These are phyloP conservation scores for Heteropelma amictum DNA, from an alignment of 2,888 invertebrate genomes.

Conservation along the genomic window DNA sequence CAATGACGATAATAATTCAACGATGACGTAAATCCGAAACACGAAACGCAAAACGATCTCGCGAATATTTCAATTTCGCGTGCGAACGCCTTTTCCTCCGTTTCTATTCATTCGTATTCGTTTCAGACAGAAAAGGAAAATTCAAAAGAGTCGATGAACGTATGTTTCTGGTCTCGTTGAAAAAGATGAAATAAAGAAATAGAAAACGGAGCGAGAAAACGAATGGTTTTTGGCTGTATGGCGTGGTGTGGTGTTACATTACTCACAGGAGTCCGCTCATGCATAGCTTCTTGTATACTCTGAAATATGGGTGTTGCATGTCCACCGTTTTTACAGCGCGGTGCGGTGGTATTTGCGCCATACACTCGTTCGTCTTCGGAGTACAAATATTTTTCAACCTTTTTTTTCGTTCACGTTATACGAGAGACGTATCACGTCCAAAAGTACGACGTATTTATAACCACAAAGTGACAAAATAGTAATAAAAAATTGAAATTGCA, in stretches of 20 bases:
- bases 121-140: not conserved
- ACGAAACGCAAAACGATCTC: no score
- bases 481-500: no score
- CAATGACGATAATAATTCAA: no score
- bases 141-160: not conserved
- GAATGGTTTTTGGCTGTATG: conserved; percentile 20
- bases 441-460: conserved; percentile 21
- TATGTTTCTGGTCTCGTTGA: conserved; percentile 40
- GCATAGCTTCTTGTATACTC: conserved; percentile 36
- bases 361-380: not conserved
- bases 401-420: not conserved
- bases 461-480: no score
- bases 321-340: conserved; percentile 52
- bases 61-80: no score
- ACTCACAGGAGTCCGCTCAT: conserved; percentile 53
- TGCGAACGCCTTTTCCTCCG: no score
- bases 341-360: conserved; percentile 2
- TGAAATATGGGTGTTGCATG: conserved; percentile 61
- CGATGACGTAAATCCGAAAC: no score
- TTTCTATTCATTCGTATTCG: no score
- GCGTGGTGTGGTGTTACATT: conserved; percentile 55
- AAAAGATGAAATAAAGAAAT: conserved; percentile 5
- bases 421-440: not conserved
- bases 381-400: conserved; percentile 6
- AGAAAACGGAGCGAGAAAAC: conserved; percentile 36